Evolutionary conservation across 2,797 vertebrate genomes (phyloP).

Genomic region (Chromobotia macracanthus): DNA sequence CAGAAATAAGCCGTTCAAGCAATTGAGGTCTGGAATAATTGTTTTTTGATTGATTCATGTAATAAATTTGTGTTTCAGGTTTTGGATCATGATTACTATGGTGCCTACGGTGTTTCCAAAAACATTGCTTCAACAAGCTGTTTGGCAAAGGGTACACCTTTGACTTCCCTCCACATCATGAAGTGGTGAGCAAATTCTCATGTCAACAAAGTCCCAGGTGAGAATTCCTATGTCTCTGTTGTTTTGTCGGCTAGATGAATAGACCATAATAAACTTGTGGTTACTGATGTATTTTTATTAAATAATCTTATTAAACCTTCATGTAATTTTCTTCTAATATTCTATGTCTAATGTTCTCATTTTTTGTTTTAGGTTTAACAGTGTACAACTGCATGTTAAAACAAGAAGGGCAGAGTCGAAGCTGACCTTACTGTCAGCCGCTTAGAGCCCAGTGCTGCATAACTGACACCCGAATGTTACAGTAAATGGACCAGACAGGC

Average conservation of each 20-base stretch:
- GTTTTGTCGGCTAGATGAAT: neutral
- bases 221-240: constrained; percentile 37
- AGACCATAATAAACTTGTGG: neutral
- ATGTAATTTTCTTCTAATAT: neutral
- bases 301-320: no score
- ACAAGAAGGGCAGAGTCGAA: constrained; percentile 84
- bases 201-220: constrained; percentile 89
- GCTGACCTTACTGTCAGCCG: constrained; percentile 93
- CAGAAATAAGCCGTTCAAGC: neutral
- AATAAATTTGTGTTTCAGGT: constrained; percentile 73
- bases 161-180: constrained; percentile 88
- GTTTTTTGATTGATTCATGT: neutral
- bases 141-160: constrained; percentile 90
- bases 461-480: constrained; percentile 78
- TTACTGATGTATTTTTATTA: neutral
- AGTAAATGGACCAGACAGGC: constrained; percentile 60
- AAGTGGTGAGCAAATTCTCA: constrained; percentile 77
- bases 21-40: neutral
- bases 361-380: constrained; percentile 79
- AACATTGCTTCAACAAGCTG: constrained; percentile 75
- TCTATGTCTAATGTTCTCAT: neutral
- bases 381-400: constrained; percentile 97
- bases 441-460: constrained; percentile 73
- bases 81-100: constrained; percentile 89
- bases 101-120: constrained; percentile 76